Conservation (phyloP, 2,113 vertebrate species). For the Otis tarda region DNA sequence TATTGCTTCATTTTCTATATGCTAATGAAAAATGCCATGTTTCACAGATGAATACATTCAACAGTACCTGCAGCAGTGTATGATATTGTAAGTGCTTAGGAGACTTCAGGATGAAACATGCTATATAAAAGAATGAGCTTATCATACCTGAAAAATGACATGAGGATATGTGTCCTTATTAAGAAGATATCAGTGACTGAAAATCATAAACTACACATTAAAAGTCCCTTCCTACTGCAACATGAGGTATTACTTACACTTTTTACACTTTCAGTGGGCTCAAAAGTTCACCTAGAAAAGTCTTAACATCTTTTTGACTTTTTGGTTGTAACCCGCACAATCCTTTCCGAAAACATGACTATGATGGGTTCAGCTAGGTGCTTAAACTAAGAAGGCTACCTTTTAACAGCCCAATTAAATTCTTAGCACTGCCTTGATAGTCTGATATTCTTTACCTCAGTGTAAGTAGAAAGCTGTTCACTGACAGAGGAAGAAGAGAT, state of each 20-base stretch:
- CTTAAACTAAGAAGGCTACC: not conserved
- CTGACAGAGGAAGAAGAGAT: not conserved
- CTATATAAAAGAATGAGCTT: not conserved
- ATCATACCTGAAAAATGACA: not conserved
- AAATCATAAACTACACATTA: not conserved
- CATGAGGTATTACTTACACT: not conserved
- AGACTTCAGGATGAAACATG: not conserved
- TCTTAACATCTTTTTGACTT: constrained; percentile 17
- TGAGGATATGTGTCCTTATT: not conserved
- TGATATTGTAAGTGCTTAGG: not conserved
- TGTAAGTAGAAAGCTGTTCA: not conserved
- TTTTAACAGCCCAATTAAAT: not conserved
- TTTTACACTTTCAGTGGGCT: not conserved
- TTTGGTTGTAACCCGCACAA: not conserved
- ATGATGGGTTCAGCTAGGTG: not conserved
- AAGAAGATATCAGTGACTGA: not conserved
- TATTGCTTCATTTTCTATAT: not conserved
- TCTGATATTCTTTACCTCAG: not conserved
- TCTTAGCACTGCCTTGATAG: not conserved
- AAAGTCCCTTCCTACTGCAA: not conserved
- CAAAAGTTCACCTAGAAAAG: not conserved
- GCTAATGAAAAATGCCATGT: not conserved
- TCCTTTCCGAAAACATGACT: not conserved
- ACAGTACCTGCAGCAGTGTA: not conserved
- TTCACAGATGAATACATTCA: not conserved